Base-by-base conservation (phyloP, 2,113 vertebrate species). In the Alexandromys fortis region DNA sequence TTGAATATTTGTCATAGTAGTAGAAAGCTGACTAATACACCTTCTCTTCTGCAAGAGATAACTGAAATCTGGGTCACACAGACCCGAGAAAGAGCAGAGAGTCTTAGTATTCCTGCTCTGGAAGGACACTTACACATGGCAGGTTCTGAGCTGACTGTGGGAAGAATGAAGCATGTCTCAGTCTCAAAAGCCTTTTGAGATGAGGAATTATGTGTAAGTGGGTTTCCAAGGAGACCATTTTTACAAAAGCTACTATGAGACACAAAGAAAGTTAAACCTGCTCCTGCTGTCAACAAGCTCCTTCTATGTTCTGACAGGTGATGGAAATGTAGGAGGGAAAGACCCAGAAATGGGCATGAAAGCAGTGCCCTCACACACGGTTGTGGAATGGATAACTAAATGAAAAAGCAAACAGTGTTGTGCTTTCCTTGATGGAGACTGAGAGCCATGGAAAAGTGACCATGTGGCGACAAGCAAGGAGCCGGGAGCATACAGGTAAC, bases 141-240 rank as follows among this genome's bases (percentile, higher is more conserved):
- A 22, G 85, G 67, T 81, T 95, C 82, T 22, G 38, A 95, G 81
- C 58, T 28, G 67, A 42, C 58, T 83, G 19, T 33, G 91, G 45
- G 58, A 88, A 91, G 49, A 97, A 92, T 35, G 35, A 96, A 72
- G 42, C n/a, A 1, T 0, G 0, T 88, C 68, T 94, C 89, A 72
- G 0, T 88, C 73, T 94, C 89, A 72, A 96, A 88, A 61, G 77
- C 82, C 22, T 72, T 93, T 86, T 22, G 65, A 77, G 88, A 90
- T 28, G 78, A 94, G 26, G 17, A 35, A 58, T 55, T 70, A 42
- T 2, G 73, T 85, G 96, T 90, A 90, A 76, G 72, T 81, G 49
- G 21, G 93, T 98, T 98, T 97, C 97, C 96, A 97, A 85, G 96
- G 96, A 97, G 93, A 97, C 26, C 4, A 35, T 35, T 94, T 81